phyloP scores from a whole-genome alignment of 2,888 invertebrate genomes.

The Hirtodrosophila duncani region DNA sequence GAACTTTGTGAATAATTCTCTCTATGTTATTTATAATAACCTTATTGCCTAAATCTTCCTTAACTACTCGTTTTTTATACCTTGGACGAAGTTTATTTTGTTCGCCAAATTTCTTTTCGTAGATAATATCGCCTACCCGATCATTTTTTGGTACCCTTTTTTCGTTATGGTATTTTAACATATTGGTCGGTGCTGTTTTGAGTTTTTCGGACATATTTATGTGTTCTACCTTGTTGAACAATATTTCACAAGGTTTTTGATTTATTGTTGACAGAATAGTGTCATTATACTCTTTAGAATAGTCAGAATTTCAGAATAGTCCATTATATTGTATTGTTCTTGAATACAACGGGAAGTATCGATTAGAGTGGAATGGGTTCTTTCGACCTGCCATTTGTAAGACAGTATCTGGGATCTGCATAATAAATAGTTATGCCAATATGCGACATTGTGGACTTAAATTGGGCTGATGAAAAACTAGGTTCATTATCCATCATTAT shows the following conservation, averaged over 20 bases:
- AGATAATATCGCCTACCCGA: background rate
- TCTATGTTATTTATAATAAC: background rate
- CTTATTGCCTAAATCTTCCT: background rate
- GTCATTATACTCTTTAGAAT: slow-evolving; percentile 1
- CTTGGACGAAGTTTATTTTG: background rate
- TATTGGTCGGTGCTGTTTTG: background rate
- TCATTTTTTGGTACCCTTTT: background rate
- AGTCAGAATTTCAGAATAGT: slow-evolving; percentile 1
- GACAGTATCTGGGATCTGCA: slow-evolving; percentile 3
- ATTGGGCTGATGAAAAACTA: slow-evolving; percentile 1
- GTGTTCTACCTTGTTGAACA: background rate
- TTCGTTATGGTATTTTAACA: background rate
- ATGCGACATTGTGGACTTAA: too few relatives aligned
- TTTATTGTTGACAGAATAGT: slow-evolving; percentile 4
- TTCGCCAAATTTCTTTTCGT: background rate
- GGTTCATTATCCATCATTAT: slow-evolving; percentile 2
- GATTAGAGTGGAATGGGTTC: slow-evolving; percentile 1
- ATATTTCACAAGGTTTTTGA: background rate
- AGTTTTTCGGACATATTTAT: background rate
- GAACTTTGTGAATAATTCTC: background rate
- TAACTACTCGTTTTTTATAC: slow-evolving; percentile 2
- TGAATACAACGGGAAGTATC: slow-evolving; percentile 9
- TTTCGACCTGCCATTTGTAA: slow-evolving; percentile 1
- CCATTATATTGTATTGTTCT: slow-evolving; percentile 5
- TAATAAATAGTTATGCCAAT: slow-evolving; percentile 1